Evolutionary conservation across 2,888 invertebrate species (phyloP).

Genomic region (Tigriopus californicus): DNA sequence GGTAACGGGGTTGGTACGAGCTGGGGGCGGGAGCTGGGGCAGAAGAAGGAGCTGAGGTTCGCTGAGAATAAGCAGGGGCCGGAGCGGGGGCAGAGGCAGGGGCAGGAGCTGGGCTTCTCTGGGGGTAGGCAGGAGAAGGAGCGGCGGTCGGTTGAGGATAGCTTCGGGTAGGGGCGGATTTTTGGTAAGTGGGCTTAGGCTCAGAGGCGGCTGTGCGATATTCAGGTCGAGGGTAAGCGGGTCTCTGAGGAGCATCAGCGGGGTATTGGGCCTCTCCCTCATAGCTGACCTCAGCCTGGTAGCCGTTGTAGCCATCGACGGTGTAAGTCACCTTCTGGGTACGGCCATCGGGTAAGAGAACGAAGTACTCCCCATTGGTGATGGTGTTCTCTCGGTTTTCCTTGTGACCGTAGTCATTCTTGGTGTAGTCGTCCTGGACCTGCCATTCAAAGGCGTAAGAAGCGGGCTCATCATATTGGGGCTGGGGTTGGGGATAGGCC

Average conservation of each 20-base stretch:
- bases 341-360: slow-evolving; percentile 5
- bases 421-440: slow-evolving; percentile 6
- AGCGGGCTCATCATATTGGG: background rate
- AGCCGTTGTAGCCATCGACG: slow-evolving; percentile 8
- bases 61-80: no score
- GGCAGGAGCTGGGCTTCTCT: no score
- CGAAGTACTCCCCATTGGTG: slow-evolving; percentile 6
- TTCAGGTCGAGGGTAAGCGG: background rate
- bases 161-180: no score
- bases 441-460: slow-evolving; percentile 7
- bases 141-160: no score
- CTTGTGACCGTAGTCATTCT: slow-evolving; percentile 6
- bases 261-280: slow-evolving; percentile 8
- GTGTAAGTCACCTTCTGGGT: slow-evolving; percentile 5
- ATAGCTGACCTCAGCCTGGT: slow-evolving; percentile 14
- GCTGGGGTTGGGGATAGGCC: no score
- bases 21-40: no score
- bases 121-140: no score
- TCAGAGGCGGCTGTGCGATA: no score
- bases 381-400: background rate
- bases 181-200: no score
- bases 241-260: background rate
- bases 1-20: no score
- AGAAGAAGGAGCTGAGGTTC: no score
- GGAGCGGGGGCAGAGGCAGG: no score